phyloP scores from a whole-genome alignment of 2,797 vertebrate genomes.

The Mormyrops boulengeri region DNA sequence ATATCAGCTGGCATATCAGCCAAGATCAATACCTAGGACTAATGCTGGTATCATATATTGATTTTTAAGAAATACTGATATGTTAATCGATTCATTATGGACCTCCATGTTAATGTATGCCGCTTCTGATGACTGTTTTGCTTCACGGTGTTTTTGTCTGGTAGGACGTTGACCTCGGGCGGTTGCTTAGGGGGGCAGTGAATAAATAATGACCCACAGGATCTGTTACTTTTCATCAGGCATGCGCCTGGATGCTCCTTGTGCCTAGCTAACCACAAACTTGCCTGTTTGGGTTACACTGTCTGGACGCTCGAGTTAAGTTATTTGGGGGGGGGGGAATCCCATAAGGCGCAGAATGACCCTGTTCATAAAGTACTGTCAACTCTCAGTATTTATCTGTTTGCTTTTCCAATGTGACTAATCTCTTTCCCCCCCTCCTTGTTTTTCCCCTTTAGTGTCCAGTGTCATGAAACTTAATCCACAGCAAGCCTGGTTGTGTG shows the following conservation, averaged over 20 bases:
- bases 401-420: conserved; percentile 16
- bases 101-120: background rate
- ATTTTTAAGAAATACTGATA: background rate
- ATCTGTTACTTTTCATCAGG: background rate
- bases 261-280: background rate
- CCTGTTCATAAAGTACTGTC: background rate
- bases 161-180: background rate
- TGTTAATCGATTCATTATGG: background rate
- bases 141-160: background rate
- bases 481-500: conserved; percentile 84
- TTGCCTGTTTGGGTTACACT: background rate
- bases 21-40: background rate
- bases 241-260: background rate
- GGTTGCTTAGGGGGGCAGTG: background rate
- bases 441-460: conserved; percentile 60
- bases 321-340: background rate
- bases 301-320: background rate
- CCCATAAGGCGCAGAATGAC: background rate
- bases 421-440: conserved; percentile 23
- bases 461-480: conserved; percentile 90
- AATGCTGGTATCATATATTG: background rate
- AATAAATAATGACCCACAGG: background rate
- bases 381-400: background rate
- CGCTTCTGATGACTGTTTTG: background rate
- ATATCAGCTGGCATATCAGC: background rate